Evolutionary conservation across 2,888 invertebrate species (phyloP).

Genomic region (Polydrusus pterygomalis): DNA sequence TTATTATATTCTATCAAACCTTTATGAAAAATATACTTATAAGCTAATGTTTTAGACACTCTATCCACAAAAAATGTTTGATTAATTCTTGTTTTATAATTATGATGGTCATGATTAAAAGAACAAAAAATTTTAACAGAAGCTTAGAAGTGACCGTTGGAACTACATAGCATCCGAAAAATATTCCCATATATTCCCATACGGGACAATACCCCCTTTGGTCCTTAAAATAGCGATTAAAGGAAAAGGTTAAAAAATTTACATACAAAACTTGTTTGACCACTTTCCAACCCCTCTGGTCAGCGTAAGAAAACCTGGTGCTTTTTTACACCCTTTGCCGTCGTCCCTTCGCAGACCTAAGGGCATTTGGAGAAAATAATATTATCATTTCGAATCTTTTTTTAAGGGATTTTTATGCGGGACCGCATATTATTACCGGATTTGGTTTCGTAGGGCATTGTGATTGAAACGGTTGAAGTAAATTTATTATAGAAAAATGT

Average conservation of each 20-base stretch:
- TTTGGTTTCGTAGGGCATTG: not conserved
- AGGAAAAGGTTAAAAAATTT: conserved; percentile 62
- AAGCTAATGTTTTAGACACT: too few relatives aligned
- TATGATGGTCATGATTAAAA: too few relatives aligned
- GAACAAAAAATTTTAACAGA: too few relatives aligned
- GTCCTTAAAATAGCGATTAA: conserved; percentile 48
- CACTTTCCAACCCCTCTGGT: conserved; percentile 65
- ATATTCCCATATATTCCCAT: conserved; percentile 41
- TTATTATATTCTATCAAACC: too few relatives aligned
- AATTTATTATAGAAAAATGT: too few relatives aligned
- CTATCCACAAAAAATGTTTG: too few relatives aligned
- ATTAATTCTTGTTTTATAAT: too few relatives aligned
- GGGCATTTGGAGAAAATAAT: conserved; percentile 47
- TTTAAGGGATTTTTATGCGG: conserved; percentile 20
- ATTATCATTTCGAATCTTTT: conserved; percentile 47
- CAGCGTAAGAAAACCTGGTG: conserved; percentile 52
- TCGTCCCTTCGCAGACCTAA: conserved; percentile 21
- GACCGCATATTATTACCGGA: conserved; percentile 13
- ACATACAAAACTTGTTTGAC: conserved; percentile 69
- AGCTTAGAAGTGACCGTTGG: conserved; percentile 41
- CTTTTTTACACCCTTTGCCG: conserved; percentile 43
- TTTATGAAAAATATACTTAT: too few relatives aligned
- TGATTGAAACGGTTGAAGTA: too few relatives aligned
- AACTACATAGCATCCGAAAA: not conserved
- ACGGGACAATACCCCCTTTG: conserved; percentile 33